Evolutionary conservation across 1,140 invertebrate species (phyloP), one percentile per base, ranked within the genome.

Genomic region (Calliphora vicina): DNA sequence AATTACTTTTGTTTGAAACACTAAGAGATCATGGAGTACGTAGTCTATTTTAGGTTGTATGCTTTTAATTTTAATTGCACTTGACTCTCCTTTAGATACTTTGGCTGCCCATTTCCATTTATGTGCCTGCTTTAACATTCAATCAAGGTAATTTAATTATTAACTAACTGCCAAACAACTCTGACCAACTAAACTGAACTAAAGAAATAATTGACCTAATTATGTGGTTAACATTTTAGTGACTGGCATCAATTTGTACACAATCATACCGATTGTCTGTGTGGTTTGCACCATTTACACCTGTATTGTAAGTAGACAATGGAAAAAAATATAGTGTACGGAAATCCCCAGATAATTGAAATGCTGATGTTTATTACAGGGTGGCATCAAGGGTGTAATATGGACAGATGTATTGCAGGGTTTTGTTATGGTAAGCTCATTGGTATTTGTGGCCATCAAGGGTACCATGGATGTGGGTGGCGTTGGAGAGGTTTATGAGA

Each of bases 351-450:
- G 45, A 57, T 17, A 57, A 15, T 57, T n/a, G 45, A 5, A 1
- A 4, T 15, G 45, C 8, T 50, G 17, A 17, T 50, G 12, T 50
- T 1, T 15, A 50, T 50, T 50, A 82, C 84, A 96, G 95, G 96
- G 96, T 84, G 96, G 96, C 2, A 92, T 97, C 82, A 96, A 96
- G 89, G 96, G 96, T 0, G 96, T 97, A 0, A 94, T 97, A 42
- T 96, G 95, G 96, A 97, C 96, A 2, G 96, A 97, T 91, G 94
- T 95, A 0, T 93, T 97, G 82, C 96, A 97, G 90, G 94, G 94
- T 4, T 84, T 93, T 3, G 92, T 97, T 1, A 97, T 97, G 94
- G 94, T 97, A 80, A 94, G 93, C 0, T 94, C 96, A 0, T 94
- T 98, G 92, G 87, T 96, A 0, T 92, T 96, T 26, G 94, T 98